These are phyloP conservation scores for Eulithis testata DNA, from an alignment of 2,888 invertebrate genomes.

Conservation along the genomic window DNA sequence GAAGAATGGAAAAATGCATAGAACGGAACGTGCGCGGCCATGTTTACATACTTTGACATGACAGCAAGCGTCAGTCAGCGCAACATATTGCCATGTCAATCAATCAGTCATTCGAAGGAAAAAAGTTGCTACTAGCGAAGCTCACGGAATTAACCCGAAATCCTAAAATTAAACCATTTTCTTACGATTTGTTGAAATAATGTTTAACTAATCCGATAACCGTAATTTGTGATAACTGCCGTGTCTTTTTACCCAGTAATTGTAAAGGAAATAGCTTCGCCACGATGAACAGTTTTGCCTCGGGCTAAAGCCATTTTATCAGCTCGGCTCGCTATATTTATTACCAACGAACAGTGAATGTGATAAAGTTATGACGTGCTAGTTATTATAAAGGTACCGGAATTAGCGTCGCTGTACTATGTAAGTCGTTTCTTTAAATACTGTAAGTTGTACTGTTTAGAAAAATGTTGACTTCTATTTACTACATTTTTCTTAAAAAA, in stretches of 20 bases:
- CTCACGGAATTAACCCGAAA: not conserved
- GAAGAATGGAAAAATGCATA: too few relatives aligned
- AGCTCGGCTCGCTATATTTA: slow-evolving; percentile 11
- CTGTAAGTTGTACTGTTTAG: too few relatives aligned
- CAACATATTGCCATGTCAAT: too few relatives aligned
- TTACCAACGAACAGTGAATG: slow-evolving; percentile 29
- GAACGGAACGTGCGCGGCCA: too few relatives aligned
- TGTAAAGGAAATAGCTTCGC: slow-evolving; percentile 15
- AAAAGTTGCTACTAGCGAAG: too few relatives aligned
- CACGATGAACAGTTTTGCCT: slow-evolving; percentile 42
- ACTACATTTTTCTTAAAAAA: too few relatives aligned
- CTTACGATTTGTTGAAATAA: not conserved
- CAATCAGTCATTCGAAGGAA: too few relatives aligned
- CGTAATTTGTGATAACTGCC: not conserved
- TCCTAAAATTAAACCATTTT: not conserved
- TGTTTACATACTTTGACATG: too few relatives aligned
- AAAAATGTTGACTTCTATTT: too few relatives aligned
- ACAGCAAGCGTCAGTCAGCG: too few relatives aligned
- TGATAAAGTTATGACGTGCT: slow-evolving; percentile 62
- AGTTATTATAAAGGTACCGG: slow-evolving; percentile 33
- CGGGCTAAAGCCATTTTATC: slow-evolving; percentile 54
- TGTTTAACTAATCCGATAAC: slow-evolving; percentile 2
- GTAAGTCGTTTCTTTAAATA: slow-evolving; percentile 11
- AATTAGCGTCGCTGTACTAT: slow-evolving; percentile 25
- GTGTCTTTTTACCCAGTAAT: slow-evolving; percentile 10